Percentiles rank a stretch among this genome's conserved stretches.
These are phyloP conservation scores for Gasterosteus nipponicus DNA, from an alignment of 2,113 vertebrate genomes.

Conservation along the genomic window DNA sequence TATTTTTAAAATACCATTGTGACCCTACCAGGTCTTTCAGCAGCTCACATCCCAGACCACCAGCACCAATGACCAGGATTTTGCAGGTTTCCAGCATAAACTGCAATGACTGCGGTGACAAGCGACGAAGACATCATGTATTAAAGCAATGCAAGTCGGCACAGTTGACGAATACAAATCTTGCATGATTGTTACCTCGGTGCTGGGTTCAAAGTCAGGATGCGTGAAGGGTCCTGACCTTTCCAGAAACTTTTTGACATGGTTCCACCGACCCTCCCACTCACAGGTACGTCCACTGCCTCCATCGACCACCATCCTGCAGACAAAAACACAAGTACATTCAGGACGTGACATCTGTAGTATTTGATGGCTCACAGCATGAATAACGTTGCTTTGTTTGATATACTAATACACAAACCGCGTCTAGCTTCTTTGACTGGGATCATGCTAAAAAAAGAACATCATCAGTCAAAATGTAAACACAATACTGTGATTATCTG, in stretches of 20 bases:
- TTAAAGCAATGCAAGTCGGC: background rate
- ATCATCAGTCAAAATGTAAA: constrained; percentile 4
- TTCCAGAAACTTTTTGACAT: constrained; percentile 94
- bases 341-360: constrained; percentile 9
- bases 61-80: constrained; percentile 94
- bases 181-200: constrained; percentile 84
- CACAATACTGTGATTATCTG: background rate
- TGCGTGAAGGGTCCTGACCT: constrained; percentile 94
- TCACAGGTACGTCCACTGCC: constrained; percentile 87
- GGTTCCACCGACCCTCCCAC: constrained; percentile 96
- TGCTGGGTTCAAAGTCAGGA: constrained; percentile 94
- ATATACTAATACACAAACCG: background rate
- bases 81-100: constrained; percentile 95
- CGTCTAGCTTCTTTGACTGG: background rate
- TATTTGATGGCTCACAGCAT: background rate
- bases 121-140: constrained; percentile 6
- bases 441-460: constrained; percentile 8
- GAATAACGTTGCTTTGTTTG: background rate
- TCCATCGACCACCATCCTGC: constrained; percentile 96
- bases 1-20: background rate
- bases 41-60: constrained; percentile 96
- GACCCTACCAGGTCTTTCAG: constrained; percentile 93
- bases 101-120: constrained; percentile 85
- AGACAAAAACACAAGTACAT: constrained; percentile 82
- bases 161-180: background rate